Conservation (phyloP, 1,140 invertebrate genomes). For the Drepana arcuata region DNA sequence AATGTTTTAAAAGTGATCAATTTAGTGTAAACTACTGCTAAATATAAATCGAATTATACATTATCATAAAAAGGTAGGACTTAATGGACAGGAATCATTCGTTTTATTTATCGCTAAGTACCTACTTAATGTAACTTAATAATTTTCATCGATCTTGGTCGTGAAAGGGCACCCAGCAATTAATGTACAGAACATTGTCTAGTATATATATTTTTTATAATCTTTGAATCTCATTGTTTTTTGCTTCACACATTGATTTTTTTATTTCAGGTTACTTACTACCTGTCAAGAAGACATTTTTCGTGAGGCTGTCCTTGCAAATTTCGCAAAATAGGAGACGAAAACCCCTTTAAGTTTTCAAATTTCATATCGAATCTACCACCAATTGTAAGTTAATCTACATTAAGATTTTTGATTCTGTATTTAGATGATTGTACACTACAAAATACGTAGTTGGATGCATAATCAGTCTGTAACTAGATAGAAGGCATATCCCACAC, state of each 20-base stretch:
- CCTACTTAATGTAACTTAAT: not conserved
- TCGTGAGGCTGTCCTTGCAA: slow-evolving; percentile 56
- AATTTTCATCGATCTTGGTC: slow-evolving; percentile 6
- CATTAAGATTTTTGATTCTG: not conserved
- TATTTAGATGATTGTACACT: not conserved
- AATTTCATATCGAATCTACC: slow-evolving; percentile 71
- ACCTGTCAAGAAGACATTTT: slow-evolving; percentile 69
- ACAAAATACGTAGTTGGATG: no score
- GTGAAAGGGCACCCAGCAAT: no score
- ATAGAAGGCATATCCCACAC: no score
- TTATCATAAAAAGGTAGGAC: not conserved
- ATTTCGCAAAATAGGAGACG: slow-evolving; percentile 71
- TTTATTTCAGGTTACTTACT: slow-evolving; percentile 71
- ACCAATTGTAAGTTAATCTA: slow-evolving; percentile 59
- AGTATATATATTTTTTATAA: not conserved
- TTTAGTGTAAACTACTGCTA: slow-evolving; percentile 9
- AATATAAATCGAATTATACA: slow-evolving; percentile 4
- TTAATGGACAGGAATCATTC: slow-evolving; percentile 1
- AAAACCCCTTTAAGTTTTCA: slow-evolving; percentile 69
- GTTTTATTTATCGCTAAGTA: slow-evolving; percentile 1
- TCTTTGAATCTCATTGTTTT: slow-evolving; percentile 3
- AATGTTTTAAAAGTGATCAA: slow-evolving; percentile 19
- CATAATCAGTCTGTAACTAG: no score
- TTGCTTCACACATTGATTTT: slow-evolving; percentile 55
- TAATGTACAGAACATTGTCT: not conserved